Base-by-base conservation (phyloP, 2,113 vertebrate genomes). In the Ibidorhyncha struthersii region DNA sequence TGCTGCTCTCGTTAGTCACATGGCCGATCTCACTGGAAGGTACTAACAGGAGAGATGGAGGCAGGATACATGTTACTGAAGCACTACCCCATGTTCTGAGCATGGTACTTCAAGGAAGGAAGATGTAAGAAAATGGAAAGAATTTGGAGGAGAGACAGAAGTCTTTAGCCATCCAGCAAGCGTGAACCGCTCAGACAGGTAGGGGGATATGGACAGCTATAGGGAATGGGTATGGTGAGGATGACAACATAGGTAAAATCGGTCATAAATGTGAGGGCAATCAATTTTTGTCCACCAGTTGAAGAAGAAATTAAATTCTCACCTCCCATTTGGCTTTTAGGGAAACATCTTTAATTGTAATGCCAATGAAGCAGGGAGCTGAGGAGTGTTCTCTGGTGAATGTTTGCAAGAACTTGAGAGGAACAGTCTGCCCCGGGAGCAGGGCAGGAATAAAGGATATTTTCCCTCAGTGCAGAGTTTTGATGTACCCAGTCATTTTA, bases 191-290 rank as follows among this genome's bases (percentile, higher is more conserved):
- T 72, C 27, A 30, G 58, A 18, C 19, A 49, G 27, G 22, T 16
- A 8, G 43, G 55, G 17, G 40, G 52, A 12, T 45, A 10, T 9
- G 34, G 41, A 27, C 7, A 52, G n/a, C 8, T n/a, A 2, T 0
- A 50, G 23, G 30, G 40, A 34, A 40, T 7, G 53, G 30, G 6
- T 13, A 22, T 6, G 19, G 34, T 25, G 41, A n/a, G 53, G n/a
- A 3, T 7, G 32, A 10, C 4, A 47, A 61, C 38, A 34, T 1
- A 7, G 40, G 45, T 43, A 52, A 55, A 73, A 26, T 0, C 5
- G 2, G 7, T 21, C n/a, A 52, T 29, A 38, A 76, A 40, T 7
- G 6, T 4, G 38, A 80, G n/a, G 14, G 18, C 6, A 52, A 82
- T 36, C 27, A 1, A 11, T 45, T 58, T 27, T 92, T 56, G 30